Evolutionary conservation across 1,140 invertebrate species (phyloP).

Genomic region (Tenebrio molitor): DNA sequence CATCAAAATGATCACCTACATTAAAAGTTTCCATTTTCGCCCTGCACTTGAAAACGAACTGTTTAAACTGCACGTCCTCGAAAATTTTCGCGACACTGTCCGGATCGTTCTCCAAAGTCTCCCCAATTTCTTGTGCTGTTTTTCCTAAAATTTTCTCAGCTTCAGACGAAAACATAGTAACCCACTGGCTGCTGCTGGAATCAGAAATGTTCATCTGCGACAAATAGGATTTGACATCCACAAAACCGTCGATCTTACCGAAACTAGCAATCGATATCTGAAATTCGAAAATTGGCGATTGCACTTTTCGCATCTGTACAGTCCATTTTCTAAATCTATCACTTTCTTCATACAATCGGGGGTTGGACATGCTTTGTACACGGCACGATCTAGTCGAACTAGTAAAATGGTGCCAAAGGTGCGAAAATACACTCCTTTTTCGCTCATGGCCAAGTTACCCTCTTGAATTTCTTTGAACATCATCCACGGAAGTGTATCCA

Average conservation of each 20-base stretch:
- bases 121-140: conserved; percentile 83
- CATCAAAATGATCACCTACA: conserved; percentile 67
- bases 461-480: conserved; percentile 80
- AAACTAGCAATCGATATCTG: conserved; percentile 88
- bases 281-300: conserved; percentile 86
- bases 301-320: conserved; percentile 96
- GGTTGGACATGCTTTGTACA: conserved; percentile 92
- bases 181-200: conserved; percentile 84
- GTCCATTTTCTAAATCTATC: conserved; percentile 87
- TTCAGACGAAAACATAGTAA: conserved; percentile 90
- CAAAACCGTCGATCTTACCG: too few species aligned
- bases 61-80: conserved; percentile 81
- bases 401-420: conserved; percentile 78
- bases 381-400: conserved; percentile 81
- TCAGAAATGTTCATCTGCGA: conserved; percentile 84
- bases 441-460: conserved; percentile 72
- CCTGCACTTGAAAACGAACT: conserved; percentile 85
- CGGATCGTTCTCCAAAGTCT: conserved; percentile 75
- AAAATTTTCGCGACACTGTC: conserved; percentile 75
- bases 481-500: conserved; percentile 73
- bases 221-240: too few species aligned
- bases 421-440: conserved; percentile 86
- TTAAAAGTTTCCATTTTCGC: conserved; percentile 94
- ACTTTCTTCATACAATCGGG: conserved; percentile 94
- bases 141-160: conserved; percentile 85